Conservation (phyloP, 2,113 vertebrate genomes). For the Uria lomvia region DNA sequence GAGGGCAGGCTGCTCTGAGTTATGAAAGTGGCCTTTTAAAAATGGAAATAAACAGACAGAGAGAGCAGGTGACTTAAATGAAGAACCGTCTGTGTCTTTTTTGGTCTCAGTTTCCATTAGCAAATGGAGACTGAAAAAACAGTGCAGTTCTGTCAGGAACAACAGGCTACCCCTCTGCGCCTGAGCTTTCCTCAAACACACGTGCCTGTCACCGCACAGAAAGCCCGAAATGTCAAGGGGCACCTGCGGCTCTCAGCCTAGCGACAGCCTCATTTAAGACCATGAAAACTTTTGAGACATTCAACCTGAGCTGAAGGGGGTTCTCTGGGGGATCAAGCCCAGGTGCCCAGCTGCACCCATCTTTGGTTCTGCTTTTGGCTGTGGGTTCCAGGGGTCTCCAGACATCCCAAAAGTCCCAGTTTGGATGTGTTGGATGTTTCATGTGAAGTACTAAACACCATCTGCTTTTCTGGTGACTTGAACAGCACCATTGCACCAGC, state of each 20-base stretch:
- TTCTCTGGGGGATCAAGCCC: neutral
- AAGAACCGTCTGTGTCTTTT: neutral
- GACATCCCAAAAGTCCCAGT: neutral
- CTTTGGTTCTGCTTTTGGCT: neutral
- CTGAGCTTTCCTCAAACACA: neutral
- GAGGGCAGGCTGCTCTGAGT: slow-evolving; percentile 37
- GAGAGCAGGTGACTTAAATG: slow-evolving; percentile 43
- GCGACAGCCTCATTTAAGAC: neutral
- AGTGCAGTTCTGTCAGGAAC: neutral
- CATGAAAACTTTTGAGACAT: neutral
- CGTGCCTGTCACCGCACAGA: neutral
- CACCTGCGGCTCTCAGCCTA: neutral
- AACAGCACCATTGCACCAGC: neutral
- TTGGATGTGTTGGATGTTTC: neutral
- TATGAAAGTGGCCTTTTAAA: slow-evolving; percentile 68
- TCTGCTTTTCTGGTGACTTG: neutral
- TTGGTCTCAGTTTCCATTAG: slow-evolving; percentile 20
- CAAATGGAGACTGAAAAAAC: neutral
- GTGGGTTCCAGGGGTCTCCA: neutral
- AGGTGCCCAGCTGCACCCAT: neutral
- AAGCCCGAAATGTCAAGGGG: neutral
- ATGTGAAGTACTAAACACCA: neutral
- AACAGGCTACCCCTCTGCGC: neutral
- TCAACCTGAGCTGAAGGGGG: neutral
- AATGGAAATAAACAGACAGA: slow-evolving; percentile 63